A percentile compares a stretch with the other conserved stretches of the same genome.
These are phyloP conservation scores for Hemitrygon akajei DNA, from an alignment of 2,797 vertebrate genomes.

Conservation along the genomic window DNA sequence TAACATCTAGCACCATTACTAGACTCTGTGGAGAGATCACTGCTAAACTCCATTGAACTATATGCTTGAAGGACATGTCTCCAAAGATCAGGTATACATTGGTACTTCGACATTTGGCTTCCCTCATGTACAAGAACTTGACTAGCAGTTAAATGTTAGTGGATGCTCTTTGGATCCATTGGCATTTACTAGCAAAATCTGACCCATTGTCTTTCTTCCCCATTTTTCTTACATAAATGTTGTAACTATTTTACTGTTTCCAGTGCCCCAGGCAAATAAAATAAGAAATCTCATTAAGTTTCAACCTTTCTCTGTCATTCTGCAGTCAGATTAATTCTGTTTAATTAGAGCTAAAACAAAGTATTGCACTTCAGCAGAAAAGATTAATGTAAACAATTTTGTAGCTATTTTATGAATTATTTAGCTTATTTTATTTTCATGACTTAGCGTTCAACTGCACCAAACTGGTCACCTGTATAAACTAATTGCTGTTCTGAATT, in stretches of 20 bases:
- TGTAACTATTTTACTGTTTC: background rate
- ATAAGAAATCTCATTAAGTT: background rate
- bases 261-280: background rate
- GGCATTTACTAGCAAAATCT: no score
- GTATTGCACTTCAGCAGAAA: constrained; percentile 8
- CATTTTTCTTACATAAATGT: background rate
- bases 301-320: background rate
- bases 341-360: constrained; percentile 19
- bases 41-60: no score
- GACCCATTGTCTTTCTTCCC: background rate
- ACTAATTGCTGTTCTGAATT: constrained; percentile 4
- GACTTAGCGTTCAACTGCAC: background rate
- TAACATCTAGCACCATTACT: no score
- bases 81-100: no score
- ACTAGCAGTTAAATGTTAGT: no score
- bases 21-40: no score
- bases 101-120: no score
- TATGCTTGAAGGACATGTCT: no score
- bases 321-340: constrained; percentile 24
- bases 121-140: no score
- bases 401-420: constrained; percentile 23
- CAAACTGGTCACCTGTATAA: background rate
- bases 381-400: constrained; percentile 29
- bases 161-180: no score
- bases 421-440: constrained; percentile 32